A percentile compares a stretch with the other conserved stretches of the same genome.
phyloP scores from a whole-genome alignment of 2,797 vertebrate species.

The Hemitrygon akajei region DNA sequence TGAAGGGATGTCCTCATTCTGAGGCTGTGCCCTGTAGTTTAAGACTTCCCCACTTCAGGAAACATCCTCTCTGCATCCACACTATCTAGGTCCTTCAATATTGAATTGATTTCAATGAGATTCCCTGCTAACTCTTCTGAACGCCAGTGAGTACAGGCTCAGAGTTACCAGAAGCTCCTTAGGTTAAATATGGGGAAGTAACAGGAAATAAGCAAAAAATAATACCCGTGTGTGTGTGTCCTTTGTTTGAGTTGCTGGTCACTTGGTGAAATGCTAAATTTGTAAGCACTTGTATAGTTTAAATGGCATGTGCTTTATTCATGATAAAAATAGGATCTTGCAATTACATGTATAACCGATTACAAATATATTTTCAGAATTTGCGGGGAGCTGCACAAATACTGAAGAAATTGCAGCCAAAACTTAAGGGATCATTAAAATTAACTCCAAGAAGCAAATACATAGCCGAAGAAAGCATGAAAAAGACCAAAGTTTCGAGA shows the following conservation, averaged over 20 bases:
- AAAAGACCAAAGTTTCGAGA: conserved; percentile 46
- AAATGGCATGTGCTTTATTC: not conserved
- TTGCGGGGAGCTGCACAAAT: conserved; percentile 24
- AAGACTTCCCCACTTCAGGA: too few relatives aligned
- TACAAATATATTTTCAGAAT: conserved; percentile 9
- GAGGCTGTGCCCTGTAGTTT: too few relatives aligned
- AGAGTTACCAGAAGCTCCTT: too few relatives aligned
- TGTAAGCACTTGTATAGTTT: not conserved
- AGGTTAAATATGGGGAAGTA: too few relatives aligned
- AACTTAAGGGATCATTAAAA: conserved; percentile 52
- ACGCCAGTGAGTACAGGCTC: too few relatives aligned
- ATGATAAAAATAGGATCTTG: not conserved
- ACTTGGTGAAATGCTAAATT: not conserved
- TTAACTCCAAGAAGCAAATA: conserved; percentile 58
- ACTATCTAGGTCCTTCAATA: too few relatives aligned
- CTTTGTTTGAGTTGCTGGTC: not conserved
- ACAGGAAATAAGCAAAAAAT: not conserved
- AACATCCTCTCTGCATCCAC: too few relatives aligned
- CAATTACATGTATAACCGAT: not conserved
- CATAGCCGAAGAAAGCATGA: conserved; percentile 45
- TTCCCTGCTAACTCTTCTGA: too few relatives aligned
- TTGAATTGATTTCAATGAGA: too few relatives aligned
- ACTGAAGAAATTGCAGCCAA: conserved; percentile 48
- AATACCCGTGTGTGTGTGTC: not conserved
- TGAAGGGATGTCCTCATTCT: too few relatives aligned